A percentile compares a stretch with the other conserved stretches of the same genome.
Evolutionary conservation across 2,113 vertebrate genomes (phyloP).

Genomic region (Nannospalax galili): DNA sequence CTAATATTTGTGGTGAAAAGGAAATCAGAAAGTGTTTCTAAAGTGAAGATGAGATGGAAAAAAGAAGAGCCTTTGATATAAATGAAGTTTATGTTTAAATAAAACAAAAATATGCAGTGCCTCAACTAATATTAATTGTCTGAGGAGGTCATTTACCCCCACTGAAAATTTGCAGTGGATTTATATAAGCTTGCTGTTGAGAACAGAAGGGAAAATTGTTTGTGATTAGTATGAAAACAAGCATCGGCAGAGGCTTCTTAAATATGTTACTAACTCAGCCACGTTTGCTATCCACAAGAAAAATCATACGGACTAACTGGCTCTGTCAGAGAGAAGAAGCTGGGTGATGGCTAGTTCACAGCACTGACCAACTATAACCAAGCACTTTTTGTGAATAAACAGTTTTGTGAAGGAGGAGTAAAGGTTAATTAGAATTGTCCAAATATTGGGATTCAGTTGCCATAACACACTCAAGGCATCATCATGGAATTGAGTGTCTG

Average conservation of each 20-base stretch:
- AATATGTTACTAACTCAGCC: conserved; percentile 70
- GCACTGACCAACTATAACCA: background rate
- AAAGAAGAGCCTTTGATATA: no score
- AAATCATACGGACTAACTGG: conserved; percentile 38
- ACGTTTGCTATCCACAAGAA: conserved; percentile 70
- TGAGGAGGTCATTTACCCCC: conserved; percentile 81
- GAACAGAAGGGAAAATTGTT: conserved; percentile 64
- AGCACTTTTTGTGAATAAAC: conserved; percentile 44
- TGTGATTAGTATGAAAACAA: conserved; percentile 84
- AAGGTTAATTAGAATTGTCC: conserved; percentile 83
- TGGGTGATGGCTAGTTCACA: background rate
- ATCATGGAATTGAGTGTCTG: conserved; percentile 81
- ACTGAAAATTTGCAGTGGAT: conserved; percentile 78
- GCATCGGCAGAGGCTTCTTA: conserved; percentile 78
- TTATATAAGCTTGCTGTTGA: conserved; percentile 76
- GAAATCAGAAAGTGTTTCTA: background rate
- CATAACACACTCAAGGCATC: conserved; percentile 83
- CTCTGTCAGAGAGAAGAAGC: conserved; percentile 3
- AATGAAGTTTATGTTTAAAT: no score
- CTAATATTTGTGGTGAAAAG: background rate
- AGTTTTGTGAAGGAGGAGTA: conserved; percentile 50
- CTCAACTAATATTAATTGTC: background rate
- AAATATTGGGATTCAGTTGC: conserved; percentile 85
- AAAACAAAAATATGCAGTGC: no score
- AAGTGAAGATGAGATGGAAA: background rate